phyloP scores from a whole-genome alignment of 2,888 invertebrate species.

The Tachina grossa region DNA sequence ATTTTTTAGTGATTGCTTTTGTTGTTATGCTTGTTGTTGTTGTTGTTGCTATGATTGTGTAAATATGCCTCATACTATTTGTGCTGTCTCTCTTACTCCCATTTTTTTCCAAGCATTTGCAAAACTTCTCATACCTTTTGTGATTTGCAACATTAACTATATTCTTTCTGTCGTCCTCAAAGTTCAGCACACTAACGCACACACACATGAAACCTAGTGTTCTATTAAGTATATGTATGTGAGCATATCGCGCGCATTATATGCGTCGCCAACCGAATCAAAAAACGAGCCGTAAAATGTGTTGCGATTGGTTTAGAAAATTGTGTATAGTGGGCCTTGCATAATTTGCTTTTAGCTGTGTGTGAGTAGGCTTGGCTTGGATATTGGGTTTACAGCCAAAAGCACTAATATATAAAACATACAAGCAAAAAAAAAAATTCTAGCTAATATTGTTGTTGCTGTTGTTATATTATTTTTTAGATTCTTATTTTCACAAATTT shows the following conservation, averaged over 20 bases:
- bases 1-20: constrained; percentile 27
- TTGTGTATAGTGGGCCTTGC: constrained; percentile 72
- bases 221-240: constrained; percentile 14
- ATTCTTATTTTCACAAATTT: constrained; percentile 50
- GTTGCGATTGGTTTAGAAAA: constrained; percentile 82
- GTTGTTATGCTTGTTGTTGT: constrained; percentile 25
- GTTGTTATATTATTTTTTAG: constrained; percentile 20
- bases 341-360: constrained; percentile 73
- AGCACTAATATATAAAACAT: constrained; percentile 20
- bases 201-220: not conserved
- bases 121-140: constrained; percentile 54
- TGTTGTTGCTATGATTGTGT: constrained; percentile 35
- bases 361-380: constrained; percentile 80
- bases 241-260: constrained; percentile 72
- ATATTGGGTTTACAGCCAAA: constrained; percentile 32
- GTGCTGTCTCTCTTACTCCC: constrained; percentile 50
- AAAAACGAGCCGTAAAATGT: constrained; percentile 72
- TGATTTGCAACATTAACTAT: constrained; percentile 66
- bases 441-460: constrained; percentile 39
- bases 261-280: constrained; percentile 72
- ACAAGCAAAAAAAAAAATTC: constrained; percentile 44
- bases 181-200: constrained; percentile 13
- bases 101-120: constrained; percentile 15
- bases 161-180: constrained; percentile 20
- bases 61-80: constrained; percentile 58